Percentiles rank a stretch among this genome's conserved stretches.
These are phyloP conservation scores for Tetranychus urticae DNA, from an alignment of 1,140 invertebrate genomes.

Conservation along the genomic window DNA sequence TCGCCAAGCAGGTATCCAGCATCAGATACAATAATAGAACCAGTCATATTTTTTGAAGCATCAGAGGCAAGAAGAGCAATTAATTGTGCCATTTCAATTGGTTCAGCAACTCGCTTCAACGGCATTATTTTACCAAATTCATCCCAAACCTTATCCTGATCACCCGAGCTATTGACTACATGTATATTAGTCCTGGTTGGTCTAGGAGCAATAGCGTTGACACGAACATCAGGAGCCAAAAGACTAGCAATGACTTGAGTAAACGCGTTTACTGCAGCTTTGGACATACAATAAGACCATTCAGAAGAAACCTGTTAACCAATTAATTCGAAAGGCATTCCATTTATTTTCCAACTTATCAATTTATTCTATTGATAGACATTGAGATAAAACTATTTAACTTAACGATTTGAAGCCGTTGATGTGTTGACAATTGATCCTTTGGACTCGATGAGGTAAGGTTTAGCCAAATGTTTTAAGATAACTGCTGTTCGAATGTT, in stretches of 20 bases:
- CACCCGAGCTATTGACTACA: background rate
- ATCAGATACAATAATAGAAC: too few species aligned
- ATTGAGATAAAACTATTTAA: too few species aligned
- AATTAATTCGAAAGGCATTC: too few species aligned
- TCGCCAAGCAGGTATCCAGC: too few species aligned
- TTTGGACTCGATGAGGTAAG: too few species aligned
- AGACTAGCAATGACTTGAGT: constrained; percentile 36
- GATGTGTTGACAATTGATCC: background rate
- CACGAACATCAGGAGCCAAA: constrained; percentile 32
- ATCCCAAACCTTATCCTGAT: background rate
- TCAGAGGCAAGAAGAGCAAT: constrained; percentile 65
- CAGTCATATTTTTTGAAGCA: constrained; percentile 30
- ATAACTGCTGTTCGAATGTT: too few species aligned
- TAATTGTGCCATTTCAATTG: constrained; percentile 46
- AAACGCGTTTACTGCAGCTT: constrained; percentile 64
- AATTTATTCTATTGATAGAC: too few species aligned
- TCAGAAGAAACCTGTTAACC: background rate
- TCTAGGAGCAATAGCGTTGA: constrained; percentile 29
- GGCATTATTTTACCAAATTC: background rate
- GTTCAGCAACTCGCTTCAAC: constrained; percentile 25
- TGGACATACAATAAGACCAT: constrained; percentile 48
- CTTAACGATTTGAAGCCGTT: background rate
- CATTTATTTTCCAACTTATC: too few species aligned
- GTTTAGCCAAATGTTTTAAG: too few species aligned
- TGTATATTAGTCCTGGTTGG: background rate